Conservation (phyloP, 2,113 vertebrate species). For the Leptodactylus fuscus region DNA sequence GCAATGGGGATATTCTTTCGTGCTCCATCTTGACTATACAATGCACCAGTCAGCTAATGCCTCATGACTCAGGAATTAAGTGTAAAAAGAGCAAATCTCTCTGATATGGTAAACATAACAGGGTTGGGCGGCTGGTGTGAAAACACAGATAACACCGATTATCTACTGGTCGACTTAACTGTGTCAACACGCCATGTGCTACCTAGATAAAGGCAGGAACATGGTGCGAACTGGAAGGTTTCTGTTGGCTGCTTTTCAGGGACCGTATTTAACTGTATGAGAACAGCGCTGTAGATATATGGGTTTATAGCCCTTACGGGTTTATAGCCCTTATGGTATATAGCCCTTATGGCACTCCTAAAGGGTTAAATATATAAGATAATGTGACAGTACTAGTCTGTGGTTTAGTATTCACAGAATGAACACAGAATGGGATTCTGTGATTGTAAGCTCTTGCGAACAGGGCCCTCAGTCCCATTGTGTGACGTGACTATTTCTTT, state of each 20-base stretch:
- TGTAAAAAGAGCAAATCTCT: conserved; percentile 20
- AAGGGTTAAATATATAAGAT: neutral
- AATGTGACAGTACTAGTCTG: neutral
- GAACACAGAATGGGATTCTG: neutral
- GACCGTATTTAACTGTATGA: conserved; percentile 5
- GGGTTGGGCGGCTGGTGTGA: conserved; percentile 53
- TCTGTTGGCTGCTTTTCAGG: conserved; percentile 38
- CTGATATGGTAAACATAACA: conserved; percentile 36
- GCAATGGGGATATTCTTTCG: conserved; percentile 6
- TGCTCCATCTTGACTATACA: conserved; percentile 14
- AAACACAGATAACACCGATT: conserved; percentile 50
- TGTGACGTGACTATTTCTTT: no score
- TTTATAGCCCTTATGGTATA: neutral
- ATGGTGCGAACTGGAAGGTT: conserved; percentile 14
- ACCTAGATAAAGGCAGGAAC: conserved; percentile 46
- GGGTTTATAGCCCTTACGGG: no score
- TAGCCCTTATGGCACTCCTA: neutral
- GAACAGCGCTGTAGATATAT: neutral
- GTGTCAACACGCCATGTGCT: conserved; percentile 35
- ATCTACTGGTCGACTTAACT: conserved; percentile 49
- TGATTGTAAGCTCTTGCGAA: no score
- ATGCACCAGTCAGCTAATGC: conserved; percentile 23
- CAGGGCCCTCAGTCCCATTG: no score
- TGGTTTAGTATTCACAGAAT: neutral
- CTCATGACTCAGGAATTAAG: conserved; percentile 45